These are phyloP conservation scores for Psilanteris sp. DNA, from an alignment of 1,140 invertebrate genomes.

Conservation along the genomic window DNA sequence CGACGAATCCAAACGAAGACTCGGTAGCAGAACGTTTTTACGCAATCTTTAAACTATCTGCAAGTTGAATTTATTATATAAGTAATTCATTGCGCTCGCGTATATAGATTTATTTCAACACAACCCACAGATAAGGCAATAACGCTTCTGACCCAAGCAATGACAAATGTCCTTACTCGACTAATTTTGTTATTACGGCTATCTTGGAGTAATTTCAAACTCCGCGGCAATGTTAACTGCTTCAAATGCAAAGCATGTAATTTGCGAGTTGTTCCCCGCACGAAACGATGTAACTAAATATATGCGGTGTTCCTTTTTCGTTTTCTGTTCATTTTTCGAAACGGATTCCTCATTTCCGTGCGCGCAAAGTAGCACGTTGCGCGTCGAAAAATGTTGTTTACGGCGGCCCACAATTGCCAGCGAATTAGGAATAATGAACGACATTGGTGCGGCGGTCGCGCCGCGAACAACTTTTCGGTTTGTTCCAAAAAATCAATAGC, in stretches of 20 bases:
- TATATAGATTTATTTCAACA: too few species aligned
- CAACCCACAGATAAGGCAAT: too few species aligned
- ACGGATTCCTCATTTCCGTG: too few species aligned
- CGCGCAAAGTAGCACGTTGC: too few species aligned
- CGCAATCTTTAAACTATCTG: too few species aligned
- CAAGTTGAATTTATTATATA: too few species aligned
- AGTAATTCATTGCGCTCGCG: too few species aligned
- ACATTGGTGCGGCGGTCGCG: not conserved
- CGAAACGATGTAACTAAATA: conserved; percentile 41
- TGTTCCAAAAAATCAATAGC: not conserved
- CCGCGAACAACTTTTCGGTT: not conserved
- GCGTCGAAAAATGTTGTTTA: conserved; percentile 10
- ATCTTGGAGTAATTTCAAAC: conserved; percentile 28
- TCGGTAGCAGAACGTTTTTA: too few species aligned
- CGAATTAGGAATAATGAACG: conserved; percentile 14
- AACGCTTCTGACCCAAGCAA: not conserved
- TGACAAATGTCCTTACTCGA: conserved; percentile 22
- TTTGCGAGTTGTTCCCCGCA: conserved; percentile 32
- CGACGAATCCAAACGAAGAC: too few species aligned
- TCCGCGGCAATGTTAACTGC: conserved; percentile 20
- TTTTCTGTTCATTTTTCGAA: too few species aligned
- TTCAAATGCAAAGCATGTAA: conserved; percentile 39
- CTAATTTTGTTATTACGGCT: conserved; percentile 37
- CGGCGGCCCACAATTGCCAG: conserved; percentile 8
- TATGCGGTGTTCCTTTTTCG: conserved; percentile 26